Conservation (phyloP, 2,113 vertebrate genomes). For the Cygnus atratus region DNA sequence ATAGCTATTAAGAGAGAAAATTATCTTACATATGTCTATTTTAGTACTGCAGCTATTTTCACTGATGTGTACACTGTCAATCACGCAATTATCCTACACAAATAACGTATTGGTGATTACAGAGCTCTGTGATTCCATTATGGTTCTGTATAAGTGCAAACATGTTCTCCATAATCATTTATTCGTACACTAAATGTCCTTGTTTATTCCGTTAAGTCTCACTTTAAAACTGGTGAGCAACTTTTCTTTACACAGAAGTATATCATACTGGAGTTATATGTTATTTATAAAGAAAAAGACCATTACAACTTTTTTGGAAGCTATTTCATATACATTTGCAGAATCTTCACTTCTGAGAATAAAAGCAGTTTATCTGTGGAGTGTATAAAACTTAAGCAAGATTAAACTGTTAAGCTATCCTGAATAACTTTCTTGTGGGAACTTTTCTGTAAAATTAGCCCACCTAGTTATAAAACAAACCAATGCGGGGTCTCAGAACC, state of each 20-base stretch:
- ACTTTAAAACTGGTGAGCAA: neutral
- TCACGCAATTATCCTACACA: neutral
- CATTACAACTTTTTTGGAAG: neutral
- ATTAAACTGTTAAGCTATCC: neutral
- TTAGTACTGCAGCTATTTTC: slow-evolving; percentile 9
- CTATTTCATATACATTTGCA: neutral
- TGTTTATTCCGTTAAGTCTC: neutral
- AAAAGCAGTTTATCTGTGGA: neutral
- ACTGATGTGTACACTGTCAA: neutral
- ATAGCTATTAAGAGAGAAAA: neutral
- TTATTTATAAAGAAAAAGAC: neutral
- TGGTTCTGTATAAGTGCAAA: neutral
- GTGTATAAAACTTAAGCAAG: neutral
- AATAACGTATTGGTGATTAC: neutral
- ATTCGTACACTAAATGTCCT: accelerated
- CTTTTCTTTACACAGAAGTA: neutral
- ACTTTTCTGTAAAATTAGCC: neutral
- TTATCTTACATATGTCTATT: neutral
- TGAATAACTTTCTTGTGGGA: neutral
- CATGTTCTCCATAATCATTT: neutral
- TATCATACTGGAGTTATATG: neutral
- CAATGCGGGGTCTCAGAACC: neutral
- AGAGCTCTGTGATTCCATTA: neutral
- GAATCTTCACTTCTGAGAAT: neutral
- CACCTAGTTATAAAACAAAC: neutral